phyloP scores from a whole-genome alignment of 2,113 vertebrate species.

The Diadophis punctatus region DNA sequence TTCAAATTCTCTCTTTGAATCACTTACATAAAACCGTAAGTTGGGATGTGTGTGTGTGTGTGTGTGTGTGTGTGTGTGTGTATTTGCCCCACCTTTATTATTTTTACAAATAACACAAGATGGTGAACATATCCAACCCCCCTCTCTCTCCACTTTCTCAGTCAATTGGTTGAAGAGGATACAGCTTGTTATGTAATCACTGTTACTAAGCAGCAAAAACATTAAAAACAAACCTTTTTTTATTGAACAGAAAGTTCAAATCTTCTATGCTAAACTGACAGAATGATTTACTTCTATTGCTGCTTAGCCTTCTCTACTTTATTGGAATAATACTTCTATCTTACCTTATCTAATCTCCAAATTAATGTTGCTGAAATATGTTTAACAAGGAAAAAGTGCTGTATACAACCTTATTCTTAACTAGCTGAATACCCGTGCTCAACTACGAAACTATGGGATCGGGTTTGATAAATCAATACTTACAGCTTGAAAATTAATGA shows the following conservation, averaged over 20 bases:
- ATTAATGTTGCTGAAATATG: not conserved
- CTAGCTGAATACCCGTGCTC: no score
- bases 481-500: no score
- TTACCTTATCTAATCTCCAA: not conserved
- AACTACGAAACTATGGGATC: no score
- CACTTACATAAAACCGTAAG: no score
- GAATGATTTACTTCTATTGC: not conserved
- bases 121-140: no score
- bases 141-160: not conserved
- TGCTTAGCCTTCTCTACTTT: not conserved
- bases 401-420: not conserved
- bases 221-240: not conserved
- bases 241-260: not conserved
- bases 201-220: not conserved
- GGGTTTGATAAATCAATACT: no score
- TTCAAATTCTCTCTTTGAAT: no score
- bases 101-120: no score
- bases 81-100: no score
- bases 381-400: not conserved
- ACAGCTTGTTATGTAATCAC: not conserved
- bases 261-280: not conserved
- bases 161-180: not conserved
- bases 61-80: no score
- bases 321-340: not conserved
- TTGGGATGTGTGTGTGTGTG: no score